Evolutionary conservation across 2,113 vertebrate species (phyloP).

Genomic region (Pardalotus punctatus): DNA sequence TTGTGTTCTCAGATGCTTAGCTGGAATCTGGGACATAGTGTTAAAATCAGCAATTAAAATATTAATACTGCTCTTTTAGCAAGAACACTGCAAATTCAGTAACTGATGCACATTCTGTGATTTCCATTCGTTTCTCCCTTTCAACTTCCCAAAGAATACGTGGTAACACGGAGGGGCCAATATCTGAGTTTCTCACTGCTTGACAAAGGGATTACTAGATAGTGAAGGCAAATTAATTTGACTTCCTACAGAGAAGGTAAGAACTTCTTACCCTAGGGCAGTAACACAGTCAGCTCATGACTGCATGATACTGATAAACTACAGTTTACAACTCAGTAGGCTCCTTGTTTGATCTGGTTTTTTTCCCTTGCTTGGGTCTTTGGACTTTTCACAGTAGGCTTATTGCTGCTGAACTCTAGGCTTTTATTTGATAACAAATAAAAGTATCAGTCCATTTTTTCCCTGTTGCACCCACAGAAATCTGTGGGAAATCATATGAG

Average conservation of each 20-base stretch:
- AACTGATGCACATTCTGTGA: not conserved
- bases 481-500: not conserved
- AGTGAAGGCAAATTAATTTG: constrained; percentile 56
- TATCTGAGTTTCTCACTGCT: constrained; percentile 24
- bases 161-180: not conserved
- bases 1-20: not conserved
- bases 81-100: not conserved
- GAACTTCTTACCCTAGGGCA: constrained; percentile 35
- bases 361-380: constrained; percentile 20
- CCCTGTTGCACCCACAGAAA: not conserved
- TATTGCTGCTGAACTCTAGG: not conserved
- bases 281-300: constrained; percentile 24
- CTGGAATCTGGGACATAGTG: not conserved
- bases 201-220: constrained; percentile 39
- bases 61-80: not conserved
- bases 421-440: constrained; percentile 15
- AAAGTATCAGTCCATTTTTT: not conserved
- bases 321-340: constrained; percentile 43
- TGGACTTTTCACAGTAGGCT: not conserved
- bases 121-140: not conserved
- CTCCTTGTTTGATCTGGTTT: constrained; percentile 28
- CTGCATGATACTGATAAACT: constrained; percentile 51
- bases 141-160: not conserved
- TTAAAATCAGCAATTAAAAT: constrained; percentile 1
- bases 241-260: constrained; percentile 47